Percentiles rank a stretch among this genome's conserved stretches.
These are phyloP conservation scores for Harpagoxenus sublaevis DNA, from an alignment of 2,888 invertebrate genomes.

Conservation along the genomic window DNA sequence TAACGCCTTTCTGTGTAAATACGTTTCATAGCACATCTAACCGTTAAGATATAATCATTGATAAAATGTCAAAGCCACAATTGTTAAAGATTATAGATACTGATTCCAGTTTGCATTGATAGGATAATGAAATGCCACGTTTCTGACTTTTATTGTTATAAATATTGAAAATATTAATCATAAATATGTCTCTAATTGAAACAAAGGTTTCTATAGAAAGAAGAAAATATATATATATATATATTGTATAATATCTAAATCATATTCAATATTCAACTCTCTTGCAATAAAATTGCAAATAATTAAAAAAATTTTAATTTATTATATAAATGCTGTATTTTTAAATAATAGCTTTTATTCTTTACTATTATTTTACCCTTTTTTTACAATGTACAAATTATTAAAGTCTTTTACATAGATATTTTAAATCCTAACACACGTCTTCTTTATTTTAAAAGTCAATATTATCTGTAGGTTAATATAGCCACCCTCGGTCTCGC, in stretches of 20 bases:
- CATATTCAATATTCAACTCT: background rate
- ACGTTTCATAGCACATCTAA: background rate
- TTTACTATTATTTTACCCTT: background rate
- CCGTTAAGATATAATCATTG: background rate
- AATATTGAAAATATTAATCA: background rate
- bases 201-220: background rate
- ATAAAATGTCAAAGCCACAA: background rate
- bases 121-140: background rate
- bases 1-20: background rate
- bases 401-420: background rate
- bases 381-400: background rate
- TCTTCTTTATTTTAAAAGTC: background rate
- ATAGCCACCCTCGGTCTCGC: background rate
- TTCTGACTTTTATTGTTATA: background rate
- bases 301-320: background rate
- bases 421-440: background rate
- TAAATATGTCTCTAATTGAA: background rate
- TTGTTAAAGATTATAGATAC: background rate
- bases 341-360: background rate
- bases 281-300: background rate
- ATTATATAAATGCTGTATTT: background rate
- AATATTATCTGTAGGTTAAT: background rate
- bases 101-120: background rate
- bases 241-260: background rate
- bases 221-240: background rate